These are phyloP conservation scores for Habrosyne pyritoides DNA, from an alignment of 2,888 invertebrate species.

Conservation along the genomic window DNA sequence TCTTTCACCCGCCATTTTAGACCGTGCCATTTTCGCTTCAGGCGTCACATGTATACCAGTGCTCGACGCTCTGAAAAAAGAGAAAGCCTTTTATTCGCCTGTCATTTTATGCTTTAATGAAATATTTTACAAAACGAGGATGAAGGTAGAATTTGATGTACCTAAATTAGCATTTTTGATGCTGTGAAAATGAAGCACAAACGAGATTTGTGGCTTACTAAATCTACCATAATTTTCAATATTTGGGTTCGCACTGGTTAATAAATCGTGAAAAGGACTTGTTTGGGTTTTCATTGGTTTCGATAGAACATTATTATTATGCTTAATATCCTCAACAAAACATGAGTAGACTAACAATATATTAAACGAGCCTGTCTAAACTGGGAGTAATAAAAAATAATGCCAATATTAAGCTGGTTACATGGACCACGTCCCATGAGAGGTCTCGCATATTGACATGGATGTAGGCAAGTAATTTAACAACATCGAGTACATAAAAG, in stretches of 20 bases:
- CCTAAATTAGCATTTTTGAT: constrained; percentile 72
- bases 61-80: constrained; percentile 59
- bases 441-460: constrained; percentile 36
- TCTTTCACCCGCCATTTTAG: constrained; percentile 83
- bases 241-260: constrained; percentile 17
- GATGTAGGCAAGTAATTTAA: constrained; percentile 43
- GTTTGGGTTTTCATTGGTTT: constrained; percentile 7
- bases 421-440: constrained; percentile 46
- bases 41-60: constrained; percentile 74
- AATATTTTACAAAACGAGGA: constrained; percentile 66
- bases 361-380: constrained; percentile 46
- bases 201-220: constrained; percentile 33
- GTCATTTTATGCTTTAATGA: constrained; percentile 78
- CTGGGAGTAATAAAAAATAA: constrained; percentile 61
- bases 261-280: constrained; percentile 6
- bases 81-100: constrained; percentile 71
- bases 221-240: constrained; percentile 37
- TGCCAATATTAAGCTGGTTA: constrained; percentile 57
- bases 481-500: constrained; percentile 29
- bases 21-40: constrained; percentile 75
- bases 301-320: no score
- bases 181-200: constrained; percentile 56
- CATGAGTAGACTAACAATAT: constrained; percentile 24
- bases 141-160: constrained; percentile 61
- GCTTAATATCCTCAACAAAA: constrained; percentile 27